Percentiles rank a stretch among this genome's conserved stretches.
Conservation (phyloP, 2,797 vertebrate genomes). For the Poliocrania exsul region DNA sequence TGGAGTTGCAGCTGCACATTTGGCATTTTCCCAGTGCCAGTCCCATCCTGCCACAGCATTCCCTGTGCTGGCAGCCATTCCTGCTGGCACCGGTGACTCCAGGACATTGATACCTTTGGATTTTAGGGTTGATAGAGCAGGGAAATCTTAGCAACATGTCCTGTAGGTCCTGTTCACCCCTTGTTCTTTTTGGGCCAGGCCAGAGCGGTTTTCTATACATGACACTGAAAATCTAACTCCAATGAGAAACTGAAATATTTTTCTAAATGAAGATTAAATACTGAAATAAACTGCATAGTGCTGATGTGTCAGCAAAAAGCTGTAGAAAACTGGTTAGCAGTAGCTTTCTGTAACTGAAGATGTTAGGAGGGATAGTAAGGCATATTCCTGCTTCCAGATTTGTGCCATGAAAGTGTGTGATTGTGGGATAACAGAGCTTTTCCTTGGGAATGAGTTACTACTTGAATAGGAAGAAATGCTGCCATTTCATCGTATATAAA, state of each 20-base stretch:
- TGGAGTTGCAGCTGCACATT: background rate
- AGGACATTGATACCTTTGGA: background rate
- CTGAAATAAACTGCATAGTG: background rate
- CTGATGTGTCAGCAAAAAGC: background rate
- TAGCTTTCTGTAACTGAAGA: background rate
- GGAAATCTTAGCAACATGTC: background rate
- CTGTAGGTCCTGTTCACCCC: background rate
- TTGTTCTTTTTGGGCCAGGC: background rate
- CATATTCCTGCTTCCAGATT: background rate
- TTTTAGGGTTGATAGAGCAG: background rate
- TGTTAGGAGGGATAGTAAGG: background rate
- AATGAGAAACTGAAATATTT: background rate
- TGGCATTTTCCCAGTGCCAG: background rate
- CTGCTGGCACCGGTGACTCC: background rate
- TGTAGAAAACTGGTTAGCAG: background rate
- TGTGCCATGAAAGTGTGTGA: background rate
- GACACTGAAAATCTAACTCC: background rate
- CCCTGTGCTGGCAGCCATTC: background rate
- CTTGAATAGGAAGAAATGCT: background rate
- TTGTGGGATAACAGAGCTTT: background rate
- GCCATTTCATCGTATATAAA: background rate
- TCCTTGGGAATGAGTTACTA: background rate
- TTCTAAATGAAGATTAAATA: background rate
- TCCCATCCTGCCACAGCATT: background rate
- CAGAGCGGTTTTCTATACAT: fast-evolving